Conservation (phyloP, 2,888 invertebrate genomes). For the Phyto melanocephala region DNA sequence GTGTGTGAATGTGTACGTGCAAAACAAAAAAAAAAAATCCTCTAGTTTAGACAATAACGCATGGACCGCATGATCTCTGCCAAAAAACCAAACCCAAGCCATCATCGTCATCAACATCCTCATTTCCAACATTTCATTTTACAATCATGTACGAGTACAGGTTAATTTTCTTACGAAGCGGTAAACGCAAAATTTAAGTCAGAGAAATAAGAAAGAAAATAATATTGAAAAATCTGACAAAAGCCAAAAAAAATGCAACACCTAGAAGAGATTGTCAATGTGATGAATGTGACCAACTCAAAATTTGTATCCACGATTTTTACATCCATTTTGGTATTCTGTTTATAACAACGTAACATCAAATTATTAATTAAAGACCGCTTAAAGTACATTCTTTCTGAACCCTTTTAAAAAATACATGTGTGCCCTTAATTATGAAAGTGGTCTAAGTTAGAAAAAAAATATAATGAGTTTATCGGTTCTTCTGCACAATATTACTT, state of each 20-base stretch:
- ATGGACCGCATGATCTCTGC: constrained; percentile 55
- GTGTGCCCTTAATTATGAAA: too few species aligned
- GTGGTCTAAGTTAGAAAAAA: too few species aligned
- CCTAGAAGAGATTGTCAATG: not conserved
- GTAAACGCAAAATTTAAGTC: constrained; percentile 39
- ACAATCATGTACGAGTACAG: constrained; percentile 44
- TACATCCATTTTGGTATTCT: too few species aligned
- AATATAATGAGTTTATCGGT: too few species aligned
- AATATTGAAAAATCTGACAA: constrained; percentile 55
- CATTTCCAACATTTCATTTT: constrained; percentile 32
- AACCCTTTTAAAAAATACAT: too few species aligned
- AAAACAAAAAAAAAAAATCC: constrained; percentile 28
- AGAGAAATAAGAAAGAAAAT: constrained; percentile 17
- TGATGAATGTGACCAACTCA: constrained; percentile 38
- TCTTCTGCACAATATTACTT: too few species aligned
- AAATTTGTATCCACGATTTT: too few species aligned
- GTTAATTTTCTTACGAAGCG: constrained; percentile 47
- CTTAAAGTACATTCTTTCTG: too few species aligned
- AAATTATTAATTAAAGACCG: too few species aligned
- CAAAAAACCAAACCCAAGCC: constrained; percentile 38
- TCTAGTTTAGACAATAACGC: constrained; percentile 58
- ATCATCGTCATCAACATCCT: constrained; percentile 35
- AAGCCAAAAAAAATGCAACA: constrained; percentile 37
- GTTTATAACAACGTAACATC: too few species aligned
- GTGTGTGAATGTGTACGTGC: constrained; percentile 4